These are phyloP conservation scores for Oreohelix idahoensis DNA, from an alignment of 1,140 invertebrate genomes.

Conservation along the genomic window DNA sequence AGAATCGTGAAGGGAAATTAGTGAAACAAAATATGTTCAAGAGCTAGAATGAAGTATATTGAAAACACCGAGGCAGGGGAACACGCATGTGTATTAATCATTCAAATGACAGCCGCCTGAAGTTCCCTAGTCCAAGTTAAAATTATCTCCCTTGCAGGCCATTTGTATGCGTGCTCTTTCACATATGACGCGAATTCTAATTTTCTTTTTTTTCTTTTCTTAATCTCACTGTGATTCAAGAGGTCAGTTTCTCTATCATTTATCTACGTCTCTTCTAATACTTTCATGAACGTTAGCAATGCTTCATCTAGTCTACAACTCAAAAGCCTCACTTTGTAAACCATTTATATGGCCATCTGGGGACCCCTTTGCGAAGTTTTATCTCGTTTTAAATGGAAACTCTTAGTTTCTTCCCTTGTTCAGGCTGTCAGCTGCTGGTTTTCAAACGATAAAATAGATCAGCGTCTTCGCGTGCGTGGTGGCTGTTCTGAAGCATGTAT, in stretches of 20 bases:
- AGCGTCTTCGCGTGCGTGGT: not conserved
- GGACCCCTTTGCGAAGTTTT: not conserved
- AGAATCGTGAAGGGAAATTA: not conserved
- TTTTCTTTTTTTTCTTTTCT: no score
- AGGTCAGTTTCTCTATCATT: not conserved
- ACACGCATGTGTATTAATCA: not conserved
- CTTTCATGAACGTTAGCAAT: not conserved
- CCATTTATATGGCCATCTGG: not conserved
- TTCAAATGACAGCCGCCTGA: not conserved
- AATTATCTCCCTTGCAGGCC: not conserved
- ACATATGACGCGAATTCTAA: not conserved
- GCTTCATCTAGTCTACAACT: not conserved
- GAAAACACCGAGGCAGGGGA: not conserved
- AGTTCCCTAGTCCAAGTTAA: not conserved
- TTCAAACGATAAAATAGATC: not conserved
- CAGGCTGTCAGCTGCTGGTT: not conserved
- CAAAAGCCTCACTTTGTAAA: not conserved
- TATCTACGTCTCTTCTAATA: not conserved
- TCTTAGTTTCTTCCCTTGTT: not conserved
- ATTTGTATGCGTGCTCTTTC: conserved; percentile 4
- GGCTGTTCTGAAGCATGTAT: not conserved
- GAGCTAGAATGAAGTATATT: not conserved
- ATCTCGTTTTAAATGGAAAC: not conserved
- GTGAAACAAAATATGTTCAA: not conserved
- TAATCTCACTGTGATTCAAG: not conserved